Evolutionary conservation across 2,113 vertebrate genomes (phyloP).

Genomic region (Hemiscyllium ocellatum): DNA sequence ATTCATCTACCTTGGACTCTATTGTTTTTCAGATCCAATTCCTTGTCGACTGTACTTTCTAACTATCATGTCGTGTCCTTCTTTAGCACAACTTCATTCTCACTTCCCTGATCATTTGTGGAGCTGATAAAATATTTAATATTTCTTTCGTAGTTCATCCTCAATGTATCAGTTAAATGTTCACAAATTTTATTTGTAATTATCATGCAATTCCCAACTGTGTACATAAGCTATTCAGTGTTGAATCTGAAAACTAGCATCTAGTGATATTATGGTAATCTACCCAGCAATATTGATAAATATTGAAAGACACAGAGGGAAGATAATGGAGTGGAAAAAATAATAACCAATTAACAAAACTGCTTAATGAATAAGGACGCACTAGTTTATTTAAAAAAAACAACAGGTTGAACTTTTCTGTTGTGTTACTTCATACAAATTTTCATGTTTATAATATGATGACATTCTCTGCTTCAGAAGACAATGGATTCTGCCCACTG

Average conservation of each 20-base stretch:
- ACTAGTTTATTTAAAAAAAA: not conserved
- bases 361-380: not conserved
- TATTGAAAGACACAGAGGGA: slow-evolving; percentile 14
- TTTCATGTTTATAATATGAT: too few species aligned
- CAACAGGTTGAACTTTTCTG: not conserved
- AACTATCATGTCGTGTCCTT: not conserved
- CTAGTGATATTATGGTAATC: slow-evolving; percentile 17
- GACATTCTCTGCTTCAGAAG: too few species aligned
- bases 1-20: not conserved
- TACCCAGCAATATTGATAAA: slow-evolving; percentile 25
- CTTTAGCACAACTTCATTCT: not conserved
- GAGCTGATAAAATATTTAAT: not conserved
- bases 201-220: slow-evolving; percentile 34
- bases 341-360: slow-evolving; percentile 7
- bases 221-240: slow-evolving; percentile 26
- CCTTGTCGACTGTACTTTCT: not conserved
- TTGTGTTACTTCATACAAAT: not conserved
- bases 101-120: not conserved
- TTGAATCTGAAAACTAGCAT: slow-evolving; percentile 20
- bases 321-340: not conserved
- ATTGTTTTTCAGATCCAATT: not conserved
- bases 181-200: slow-evolving; percentile 31
- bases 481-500: too few species aligned
- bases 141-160: not conserved
- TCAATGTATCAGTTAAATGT: not conserved